Evolutionary conservation across 2,113 vertebrate species (phyloP), one percentile per base, ranked within the genome.

Genomic region (Hydrochoerus hydrochaeris): DNA sequence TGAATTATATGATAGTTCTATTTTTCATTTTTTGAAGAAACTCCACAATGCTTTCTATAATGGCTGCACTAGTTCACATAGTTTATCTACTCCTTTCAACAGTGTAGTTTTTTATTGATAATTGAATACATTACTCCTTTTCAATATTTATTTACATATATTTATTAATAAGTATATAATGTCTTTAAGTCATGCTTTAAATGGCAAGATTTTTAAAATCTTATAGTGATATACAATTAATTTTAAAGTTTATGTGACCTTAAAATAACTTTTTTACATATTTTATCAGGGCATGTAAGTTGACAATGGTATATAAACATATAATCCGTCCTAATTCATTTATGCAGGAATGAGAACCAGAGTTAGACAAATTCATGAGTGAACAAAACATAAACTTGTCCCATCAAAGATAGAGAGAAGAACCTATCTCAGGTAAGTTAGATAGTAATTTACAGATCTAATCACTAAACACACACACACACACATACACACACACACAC

Each of bases 121-220:
- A 88, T 52, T 13, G 77, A 12, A 91, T 69, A 54, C 44, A 67
- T 0, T 26, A 52, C 8, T 63, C 2, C 16, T 5, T 63, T 91
- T 90, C 44, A 80, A 85, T 88, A 67, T 78, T 6, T 60, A 2
- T 1, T 67, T 69, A 26, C 1, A 46, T 12, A 20, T 77, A 87
- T 46, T 26, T 30, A 86, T 71, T 88, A 77, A 94, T 44, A 94
- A 93, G 85, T 26, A 46, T 71, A 32, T 78, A 73, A 81, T 57
- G 67, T 60, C 1, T 84, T 95, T 83, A 82, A 77, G 49, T n/a
- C 52, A 8, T 52, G 44, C 16, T 94, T 77, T 77, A 0, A 49
- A 94, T 93, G 26, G 67, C 24, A 94, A 85, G 5, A 41, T 88
- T 7, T 7, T 75, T 63, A 38, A 41, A 8, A 0, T 86, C 16